Evolutionary conservation across 2,888 invertebrate genomes (phyloP).

Genomic region (Anoncus sp.): DNA sequence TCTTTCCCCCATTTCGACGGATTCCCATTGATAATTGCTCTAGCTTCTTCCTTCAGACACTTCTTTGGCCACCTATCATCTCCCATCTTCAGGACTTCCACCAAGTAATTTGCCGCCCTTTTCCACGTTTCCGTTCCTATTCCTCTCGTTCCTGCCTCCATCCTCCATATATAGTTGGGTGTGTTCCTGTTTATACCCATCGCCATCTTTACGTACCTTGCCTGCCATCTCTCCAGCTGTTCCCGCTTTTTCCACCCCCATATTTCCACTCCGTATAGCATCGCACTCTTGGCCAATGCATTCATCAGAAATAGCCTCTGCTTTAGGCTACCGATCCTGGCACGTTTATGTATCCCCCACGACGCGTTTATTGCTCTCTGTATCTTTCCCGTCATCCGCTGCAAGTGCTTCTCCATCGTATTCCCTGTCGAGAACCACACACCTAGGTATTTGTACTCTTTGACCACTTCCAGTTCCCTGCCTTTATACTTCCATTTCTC

Average conservation of each 20-base stretch:
- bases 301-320: conserved; percentile 41
- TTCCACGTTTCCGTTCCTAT: not conserved
- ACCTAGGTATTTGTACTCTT: conserved; percentile 59
- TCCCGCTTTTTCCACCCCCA: conserved; percentile 53
- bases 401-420: conserved; percentile 26
- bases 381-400: conserved; percentile 24
- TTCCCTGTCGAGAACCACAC: conserved; percentile 43
- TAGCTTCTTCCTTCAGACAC: conserved; percentile 17
- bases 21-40: conserved; percentile 18
- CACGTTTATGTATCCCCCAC: conserved; percentile 51
- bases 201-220: conserved; percentile 4
- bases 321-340: conserved; percentile 20
- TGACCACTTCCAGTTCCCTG: conserved; percentile 50
- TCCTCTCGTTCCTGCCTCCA: conserved; percentile 11
- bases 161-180: conserved; percentile 28
- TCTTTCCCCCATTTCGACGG: conserved; percentile 20
- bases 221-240: conserved; percentile 18
- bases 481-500: conserved; percentile 43
- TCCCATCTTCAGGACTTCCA: conserved; percentile 10
- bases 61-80: conserved; percentile 30
- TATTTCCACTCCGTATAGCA: conserved; percentile 55
- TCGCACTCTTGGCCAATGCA: conserved; percentile 29
- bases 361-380: conserved; percentile 12
- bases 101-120: not conserved
- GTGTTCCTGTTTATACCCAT: conserved; percentile 25